Evolutionary conservation across 2,797 vertebrate species (phyloP), one percentile per base, ranked within the genome.

Genomic region (Lacerta viridis): DNA sequence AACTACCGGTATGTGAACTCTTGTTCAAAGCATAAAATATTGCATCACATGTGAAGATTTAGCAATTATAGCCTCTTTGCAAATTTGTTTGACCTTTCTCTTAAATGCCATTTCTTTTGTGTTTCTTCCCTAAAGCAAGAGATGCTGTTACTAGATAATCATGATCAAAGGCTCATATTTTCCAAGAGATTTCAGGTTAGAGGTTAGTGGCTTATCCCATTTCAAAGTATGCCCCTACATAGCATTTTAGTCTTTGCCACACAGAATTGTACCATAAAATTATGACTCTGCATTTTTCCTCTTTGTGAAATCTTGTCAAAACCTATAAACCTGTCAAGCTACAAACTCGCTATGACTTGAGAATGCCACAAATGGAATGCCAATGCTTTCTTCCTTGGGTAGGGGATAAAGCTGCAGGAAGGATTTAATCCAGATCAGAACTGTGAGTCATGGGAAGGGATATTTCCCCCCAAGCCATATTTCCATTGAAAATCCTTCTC

Each of bases 101-200:
- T 64, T 18, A 64, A 64, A 64, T 23, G 17, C 43, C 46, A 89
- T 90, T 81, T 88, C 92, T 5, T 0, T 83, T 88, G 87, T 92
- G 64, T 64, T 89, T 50, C 39, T 92, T 93, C 74, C 27, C 59
- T 79, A 92, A 68, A 90, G 81, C 84, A 77, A 36, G 78, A 92
- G 86, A 92, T 92, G 79, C 43, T 94, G 92, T 89, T 87, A 84
- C 13, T 79, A 92, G 88, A 91, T 91, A 92, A 89, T 9, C 25
- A 81, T 36, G 29, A 93, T 93, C 79, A 88, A 78, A 46, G 17
- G 3, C 20, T 79, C 3, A 9, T 41, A 41, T 41, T 36, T 61
- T 39, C 69, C 59, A 78, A 76, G 88, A 87, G 20, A 76, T 90
- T 93, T 90, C 88, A 66, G 79, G 55, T 55, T 87, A 75, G 64